A percentile compares a stretch with the other conserved stretches of the same genome.
These are phyloP conservation scores for Dendrocincla fuliginosa DNA, from an alignment of 2,797 vertebrate species.

Conservation along the genomic window DNA sequence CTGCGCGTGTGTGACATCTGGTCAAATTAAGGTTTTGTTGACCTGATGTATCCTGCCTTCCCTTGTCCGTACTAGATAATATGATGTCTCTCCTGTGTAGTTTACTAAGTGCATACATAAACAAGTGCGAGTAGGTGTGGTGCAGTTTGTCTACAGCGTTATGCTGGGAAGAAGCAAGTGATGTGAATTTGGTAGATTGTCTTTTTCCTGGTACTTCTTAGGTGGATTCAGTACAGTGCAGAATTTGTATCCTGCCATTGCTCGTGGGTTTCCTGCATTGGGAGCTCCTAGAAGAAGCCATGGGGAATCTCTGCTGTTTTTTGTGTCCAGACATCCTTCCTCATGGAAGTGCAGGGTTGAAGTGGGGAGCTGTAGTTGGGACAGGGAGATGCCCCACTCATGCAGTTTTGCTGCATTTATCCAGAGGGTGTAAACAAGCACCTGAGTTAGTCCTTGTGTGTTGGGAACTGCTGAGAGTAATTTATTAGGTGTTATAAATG, in stretches of 20 bases:
- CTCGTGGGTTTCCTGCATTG: fast-evolving
- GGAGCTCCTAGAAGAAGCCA: background rate
- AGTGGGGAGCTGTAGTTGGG: background rate
- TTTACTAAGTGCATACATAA: background rate
- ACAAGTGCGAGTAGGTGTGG: background rate
- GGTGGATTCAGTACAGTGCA: background rate
- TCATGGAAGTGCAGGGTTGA: background rate
- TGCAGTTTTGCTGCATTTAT: background rate
- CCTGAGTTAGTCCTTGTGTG: background rate
- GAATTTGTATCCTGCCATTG: background rate
- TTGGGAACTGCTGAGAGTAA: background rate
- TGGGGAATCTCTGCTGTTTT: background rate
- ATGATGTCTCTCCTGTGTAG: background rate
- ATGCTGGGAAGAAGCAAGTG: background rate
- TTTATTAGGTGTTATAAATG: background rate
- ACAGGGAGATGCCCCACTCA: fast-evolving
- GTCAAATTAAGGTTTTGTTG: constrained; percentile 12
- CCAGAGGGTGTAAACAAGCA: background rate
- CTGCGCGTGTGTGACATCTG: background rate
- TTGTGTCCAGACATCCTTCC: background rate
- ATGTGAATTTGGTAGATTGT: background rate
- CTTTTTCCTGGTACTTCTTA: background rate
- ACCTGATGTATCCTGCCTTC: background rate
- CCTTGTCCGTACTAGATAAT: background rate
- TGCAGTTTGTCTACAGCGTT: background rate